These are phyloP conservation scores for Diorhabda elongata DNA, from an alignment of 1,140 invertebrate genomes.

Conservation along the genomic window DNA sequence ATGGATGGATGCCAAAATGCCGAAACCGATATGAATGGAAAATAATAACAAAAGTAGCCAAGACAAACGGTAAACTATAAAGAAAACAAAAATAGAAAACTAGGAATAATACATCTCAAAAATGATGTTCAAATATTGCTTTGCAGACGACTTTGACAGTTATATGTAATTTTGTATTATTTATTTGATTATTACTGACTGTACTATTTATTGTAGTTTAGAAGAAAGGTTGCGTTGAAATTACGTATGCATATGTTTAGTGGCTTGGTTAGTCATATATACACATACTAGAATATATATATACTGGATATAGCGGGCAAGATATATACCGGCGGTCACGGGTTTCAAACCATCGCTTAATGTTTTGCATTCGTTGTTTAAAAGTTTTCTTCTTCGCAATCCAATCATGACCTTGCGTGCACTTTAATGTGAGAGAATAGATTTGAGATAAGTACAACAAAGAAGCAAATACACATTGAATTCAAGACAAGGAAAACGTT, in stretches of 20 bases:
- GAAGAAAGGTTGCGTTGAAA: background rate
- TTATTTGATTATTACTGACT: no score
- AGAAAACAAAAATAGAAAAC: no score
- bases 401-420: slow-evolving; percentile 1
- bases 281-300: background rate
- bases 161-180: no score
- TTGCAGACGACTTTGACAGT: no score
- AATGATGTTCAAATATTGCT: no score
- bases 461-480: background rate
- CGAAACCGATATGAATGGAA: no score
- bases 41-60: no score
- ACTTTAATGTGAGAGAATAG: background rate
- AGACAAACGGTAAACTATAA: no score
- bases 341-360: background rate
- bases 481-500: no score
- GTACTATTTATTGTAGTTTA: background rate
- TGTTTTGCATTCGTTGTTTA: background rate
- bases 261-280: background rate
- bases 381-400: background rate
- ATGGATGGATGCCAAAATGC: no score
- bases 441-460: slow-evolving; percentile 8
- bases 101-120: no score
- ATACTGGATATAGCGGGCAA: background rate
- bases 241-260: background rate
- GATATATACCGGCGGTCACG: background rate